These are phyloP conservation scores for Cryptus viduatorius DNA, from an alignment of 2,888 invertebrate species.

Conservation along the genomic window DNA sequence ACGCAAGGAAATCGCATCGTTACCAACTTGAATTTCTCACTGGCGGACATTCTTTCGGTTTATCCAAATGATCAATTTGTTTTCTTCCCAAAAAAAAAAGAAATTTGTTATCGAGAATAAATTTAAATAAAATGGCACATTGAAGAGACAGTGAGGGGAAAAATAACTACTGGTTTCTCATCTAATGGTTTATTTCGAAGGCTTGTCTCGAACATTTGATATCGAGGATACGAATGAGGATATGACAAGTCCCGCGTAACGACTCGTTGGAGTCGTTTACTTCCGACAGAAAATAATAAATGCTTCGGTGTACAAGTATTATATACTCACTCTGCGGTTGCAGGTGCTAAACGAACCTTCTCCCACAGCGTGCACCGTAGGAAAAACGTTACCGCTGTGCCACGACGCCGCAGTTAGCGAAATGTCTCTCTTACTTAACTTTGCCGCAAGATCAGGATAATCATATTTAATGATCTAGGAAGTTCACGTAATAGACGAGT, in stretches of 20 bases:
- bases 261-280: slow-evolving; percentile 5
- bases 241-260: slow-evolving; percentile 11
- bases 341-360: slow-evolving; percentile 35
- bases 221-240: background rate
- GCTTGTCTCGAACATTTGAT: background rate
- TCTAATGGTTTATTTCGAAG: background rate
- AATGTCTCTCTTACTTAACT: slow-evolving; percentile 72
- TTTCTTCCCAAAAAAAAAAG: too few species aligned
- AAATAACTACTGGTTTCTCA: too few species aligned
- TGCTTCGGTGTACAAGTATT: background rate
- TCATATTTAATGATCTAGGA: slow-evolving; percentile 77
- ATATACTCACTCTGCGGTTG: slow-evolving; percentile 7
- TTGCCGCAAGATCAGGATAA: slow-evolving; percentile 69
- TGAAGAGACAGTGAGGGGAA: too few species aligned
- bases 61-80: too few species aligned
- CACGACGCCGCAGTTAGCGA: slow-evolving; percentile 27
- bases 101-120: too few species aligned
- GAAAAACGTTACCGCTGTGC: background rate
- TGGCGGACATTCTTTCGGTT: too few species aligned
- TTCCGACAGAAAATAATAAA: slow-evolving; percentile 60
- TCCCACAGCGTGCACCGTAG: background rate
- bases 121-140: too few species aligned
- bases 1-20: slow-evolving; percentile 48
- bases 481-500: slow-evolving; percentile 69
- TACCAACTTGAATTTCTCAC: background rate